Evolutionary conservation across 2,888 invertebrate species (phyloP).

Genomic region (Macrosoma leucophasiata): DNA sequence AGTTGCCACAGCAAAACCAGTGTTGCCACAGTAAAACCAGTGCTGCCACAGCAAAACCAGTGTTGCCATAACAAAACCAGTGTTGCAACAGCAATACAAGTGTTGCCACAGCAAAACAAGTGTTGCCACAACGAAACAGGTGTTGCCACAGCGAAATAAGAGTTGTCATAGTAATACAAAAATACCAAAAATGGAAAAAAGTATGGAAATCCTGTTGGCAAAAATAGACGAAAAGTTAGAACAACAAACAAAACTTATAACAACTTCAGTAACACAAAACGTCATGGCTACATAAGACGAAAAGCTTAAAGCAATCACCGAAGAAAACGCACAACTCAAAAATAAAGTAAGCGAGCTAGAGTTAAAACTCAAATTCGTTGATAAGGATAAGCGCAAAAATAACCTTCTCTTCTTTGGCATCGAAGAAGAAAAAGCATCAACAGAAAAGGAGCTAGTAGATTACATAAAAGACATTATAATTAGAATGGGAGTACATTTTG

Average conservation of each 20-base stretch:
- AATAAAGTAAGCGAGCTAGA: conserved; percentile 12
- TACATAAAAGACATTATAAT: conserved; percentile 14
- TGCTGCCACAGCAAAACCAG: too few species aligned
- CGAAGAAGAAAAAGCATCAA: conserved; percentile 7
- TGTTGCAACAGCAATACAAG: too few species aligned
- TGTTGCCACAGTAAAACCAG: too few species aligned
- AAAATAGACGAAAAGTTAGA: conserved; percentile 14
- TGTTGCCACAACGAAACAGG: too few species aligned
- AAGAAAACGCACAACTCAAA: conserved; percentile 19
- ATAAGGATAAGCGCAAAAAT: conserved; percentile 12
- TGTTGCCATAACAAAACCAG: too few species aligned
- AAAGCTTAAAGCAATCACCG: conserved; percentile 8
- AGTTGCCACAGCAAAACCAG: too few species aligned
- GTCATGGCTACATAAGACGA: conserved; percentile 14
- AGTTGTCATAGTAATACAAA: too few species aligned
- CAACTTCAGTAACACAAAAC: conserved; percentile 12
- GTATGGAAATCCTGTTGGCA: conserved; percentile 2
- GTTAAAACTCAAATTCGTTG: conserved; percentile 10
- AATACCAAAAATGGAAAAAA: too few species aligned
- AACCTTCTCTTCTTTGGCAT: conserved; percentile 16
- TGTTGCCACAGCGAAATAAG: too few species aligned
- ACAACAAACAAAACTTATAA: conserved; percentile 8
- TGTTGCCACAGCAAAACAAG: too few species aligned
- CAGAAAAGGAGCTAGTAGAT: conserved; percentile 12
- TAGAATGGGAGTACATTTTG: conserved; percentile 12